phyloP scores from a whole-genome alignment of 2,113 vertebrate species.

The Thryonomys swinderianus region DNA sequence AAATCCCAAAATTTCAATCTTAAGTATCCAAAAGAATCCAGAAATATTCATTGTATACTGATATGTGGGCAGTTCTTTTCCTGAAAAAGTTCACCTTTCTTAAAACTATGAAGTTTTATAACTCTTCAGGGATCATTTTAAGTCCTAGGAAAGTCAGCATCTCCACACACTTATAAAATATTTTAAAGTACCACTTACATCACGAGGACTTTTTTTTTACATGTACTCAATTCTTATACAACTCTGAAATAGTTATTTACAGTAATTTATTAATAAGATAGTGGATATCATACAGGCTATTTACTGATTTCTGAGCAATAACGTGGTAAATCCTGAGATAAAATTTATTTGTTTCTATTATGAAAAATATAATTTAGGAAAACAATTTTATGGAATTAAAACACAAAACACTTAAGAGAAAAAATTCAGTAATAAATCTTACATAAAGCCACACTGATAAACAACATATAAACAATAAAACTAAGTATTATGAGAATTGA shows the following conservation, averaged over 20 bases:
- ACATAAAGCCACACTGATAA: not conserved
- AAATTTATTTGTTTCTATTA: not conserved
- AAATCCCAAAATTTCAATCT: not conserved
- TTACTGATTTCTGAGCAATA: constrained; percentile 25
- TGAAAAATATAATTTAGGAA: not conserved
- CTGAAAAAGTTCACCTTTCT: not conserved
- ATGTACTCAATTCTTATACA: not conserved
- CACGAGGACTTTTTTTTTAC: not conserved
- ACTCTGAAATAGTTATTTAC: not conserved
- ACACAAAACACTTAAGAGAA: not conserved
- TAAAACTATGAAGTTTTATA: constrained; percentile 27
- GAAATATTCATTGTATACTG: not conserved
- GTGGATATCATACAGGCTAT: not conserved
- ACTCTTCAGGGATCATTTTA: not conserved
- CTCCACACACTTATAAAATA: not conserved
- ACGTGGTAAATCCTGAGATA: not conserved
- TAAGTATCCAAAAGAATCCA: not conserved
- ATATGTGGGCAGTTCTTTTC: not conserved
- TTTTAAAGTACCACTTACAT: not conserved
- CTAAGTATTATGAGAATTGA: not conserved
- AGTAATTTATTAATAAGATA: not conserved
- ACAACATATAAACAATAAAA: not conserved
- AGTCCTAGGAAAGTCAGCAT: not conserved
- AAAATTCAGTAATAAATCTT: not conserved
- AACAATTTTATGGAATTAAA: not conserved